These are phyloP conservation scores for Patiria miniata DNA, from an alignment of 35 echinoderm and acorn worm genomes.

Conservation along the genomic window DNA sequence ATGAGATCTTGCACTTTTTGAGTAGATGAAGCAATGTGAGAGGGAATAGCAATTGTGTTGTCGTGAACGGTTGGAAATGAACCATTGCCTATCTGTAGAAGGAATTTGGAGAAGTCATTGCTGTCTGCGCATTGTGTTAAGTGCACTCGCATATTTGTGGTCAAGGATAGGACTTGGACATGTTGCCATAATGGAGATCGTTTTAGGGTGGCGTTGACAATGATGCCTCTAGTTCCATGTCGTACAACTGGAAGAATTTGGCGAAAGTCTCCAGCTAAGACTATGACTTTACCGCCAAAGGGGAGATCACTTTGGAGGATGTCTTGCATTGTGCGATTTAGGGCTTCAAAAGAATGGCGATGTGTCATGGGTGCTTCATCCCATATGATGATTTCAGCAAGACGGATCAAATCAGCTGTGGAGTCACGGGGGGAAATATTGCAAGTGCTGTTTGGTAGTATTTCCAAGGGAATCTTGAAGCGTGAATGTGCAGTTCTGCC, in stretches of 20 bases:
- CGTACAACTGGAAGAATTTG: constrained; percentile 59
- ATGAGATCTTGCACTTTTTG: not conserved
- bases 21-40: not conserved
- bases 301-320: constrained; percentile 28
- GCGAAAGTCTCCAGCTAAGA: constrained; percentile 48
- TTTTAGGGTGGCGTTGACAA: constrained; percentile 36
- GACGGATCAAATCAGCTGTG: not conserved
- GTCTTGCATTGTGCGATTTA: constrained; percentile 26
- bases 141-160: constrained; percentile 28
- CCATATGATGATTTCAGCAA: constrained; percentile 40
- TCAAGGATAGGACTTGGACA: constrained; percentile 1
- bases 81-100: constrained; percentile 50
- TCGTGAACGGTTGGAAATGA: not conserved
- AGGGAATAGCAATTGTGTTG: not conserved
- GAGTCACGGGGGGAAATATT: constrained; percentile 28
- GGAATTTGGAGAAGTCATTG: constrained; percentile 8
- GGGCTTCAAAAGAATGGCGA: constrained; percentile 38
- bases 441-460: constrained; percentile 36
- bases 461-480: constrained; percentile 49
- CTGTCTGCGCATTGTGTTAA: not conserved
- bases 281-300: constrained; percentile 33
- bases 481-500: constrained; percentile 40
- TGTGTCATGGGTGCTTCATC: constrained; percentile 60
- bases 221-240: constrained; percentile 27
- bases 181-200: not conserved